Base-by-base conservation (phyloP, 2,113 vertebrate genomes). In the Boulengeromyrus knoepffleri region DNA sequence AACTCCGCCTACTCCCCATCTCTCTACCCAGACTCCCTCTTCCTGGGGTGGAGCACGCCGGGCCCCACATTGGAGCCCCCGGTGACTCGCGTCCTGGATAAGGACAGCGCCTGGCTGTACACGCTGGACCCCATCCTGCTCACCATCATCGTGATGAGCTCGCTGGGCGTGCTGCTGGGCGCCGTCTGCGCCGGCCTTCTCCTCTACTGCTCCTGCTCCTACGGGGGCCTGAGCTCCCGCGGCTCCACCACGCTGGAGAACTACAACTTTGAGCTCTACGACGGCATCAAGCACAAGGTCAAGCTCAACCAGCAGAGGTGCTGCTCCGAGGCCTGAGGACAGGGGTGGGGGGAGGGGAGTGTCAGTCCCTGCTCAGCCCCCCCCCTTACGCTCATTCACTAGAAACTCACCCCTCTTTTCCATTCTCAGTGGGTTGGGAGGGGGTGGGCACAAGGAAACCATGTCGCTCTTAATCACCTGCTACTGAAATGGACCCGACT, bases 191-290 rank as follows among this genome's bases (percentile, higher is more conserved):
- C 98, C 0, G 99, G 98, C 24, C 96, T 99, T 2, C 96, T 99
- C 9, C 97, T 99, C 50, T 99, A 99, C 96, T 99, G 99, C 94
- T 99, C 98, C 0, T 99, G 99, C 88, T 99, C 98, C 0, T 99
- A 99, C 1, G 96, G 97, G 0, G 98, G 98, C 91, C 96, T 99
- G 80, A 98, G 97, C 2, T 97, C 98, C 0, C 97, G 98, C 85
- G 99, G 97, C 93, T 99, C 98, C 94, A 99, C 98, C 91, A 99
- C 99, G 0, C 96, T 99, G 94, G 99, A 99, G 95, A 99, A 99
- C 96, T 99, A 99, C 97, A 99, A 99, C 96, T 99, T 99, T 0
- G 98, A 99, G 94, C 97, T 99, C 88, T 99, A 99, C 0, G 98
- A 99, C 0, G 99, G 99, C 92, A 98, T 99, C 95, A 99, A 99